A percentile compares a stretch with the other conserved stretches of the same genome.
Evolutionary conservation across 2,113 vertebrate species (phyloP).

Genomic region (Petromus typicus): DNA sequence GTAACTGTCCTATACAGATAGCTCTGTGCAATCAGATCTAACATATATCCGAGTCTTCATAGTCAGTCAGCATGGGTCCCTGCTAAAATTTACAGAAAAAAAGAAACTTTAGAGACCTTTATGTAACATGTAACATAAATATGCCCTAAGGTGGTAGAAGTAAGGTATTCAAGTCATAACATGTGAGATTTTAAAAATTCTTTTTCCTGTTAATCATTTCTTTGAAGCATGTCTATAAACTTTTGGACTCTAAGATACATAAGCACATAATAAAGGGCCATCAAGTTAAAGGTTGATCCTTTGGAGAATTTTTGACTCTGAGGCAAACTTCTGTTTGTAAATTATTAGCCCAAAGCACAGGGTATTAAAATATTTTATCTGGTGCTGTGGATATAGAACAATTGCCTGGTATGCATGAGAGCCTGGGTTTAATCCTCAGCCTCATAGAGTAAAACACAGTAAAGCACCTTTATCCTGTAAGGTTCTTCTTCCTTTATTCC

Average conservation of each 20-base stretch:
- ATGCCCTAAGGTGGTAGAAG: conserved; percentile 9
- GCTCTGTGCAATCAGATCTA: conserved; percentile 68
- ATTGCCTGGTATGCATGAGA: background rate
- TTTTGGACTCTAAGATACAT: background rate
- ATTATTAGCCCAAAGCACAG: background rate
- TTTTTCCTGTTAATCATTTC: conserved; percentile 54
- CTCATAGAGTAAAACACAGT: background rate
- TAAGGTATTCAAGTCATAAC: conserved; percentile 20
- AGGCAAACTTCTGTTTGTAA: conserved; percentile 5
- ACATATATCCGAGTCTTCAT: conserved; percentile 65
- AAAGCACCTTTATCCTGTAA: background rate
- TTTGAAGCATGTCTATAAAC: conserved; percentile 9
- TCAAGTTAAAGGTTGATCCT: background rate
- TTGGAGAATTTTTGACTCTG: conserved; percentile 41
- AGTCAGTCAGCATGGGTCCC: conserved; percentile 63
- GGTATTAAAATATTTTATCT: background rate
- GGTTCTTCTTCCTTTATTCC: background rate
- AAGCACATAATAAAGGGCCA: background rate
- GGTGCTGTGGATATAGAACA: background rate
- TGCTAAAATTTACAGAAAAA: conserved; percentile 53
- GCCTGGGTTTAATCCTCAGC: no score
- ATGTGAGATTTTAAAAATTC: conserved; percentile 22
- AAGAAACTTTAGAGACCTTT: conserved; percentile 25
- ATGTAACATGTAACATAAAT: conserved; percentile 36
- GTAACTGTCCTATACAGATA: conserved; percentile 73